These are phyloP conservation scores for Boleophthalmus pectinirostris DNA, from an alignment of 2,113 vertebrate genomes.

Conservation along the genomic window DNA sequence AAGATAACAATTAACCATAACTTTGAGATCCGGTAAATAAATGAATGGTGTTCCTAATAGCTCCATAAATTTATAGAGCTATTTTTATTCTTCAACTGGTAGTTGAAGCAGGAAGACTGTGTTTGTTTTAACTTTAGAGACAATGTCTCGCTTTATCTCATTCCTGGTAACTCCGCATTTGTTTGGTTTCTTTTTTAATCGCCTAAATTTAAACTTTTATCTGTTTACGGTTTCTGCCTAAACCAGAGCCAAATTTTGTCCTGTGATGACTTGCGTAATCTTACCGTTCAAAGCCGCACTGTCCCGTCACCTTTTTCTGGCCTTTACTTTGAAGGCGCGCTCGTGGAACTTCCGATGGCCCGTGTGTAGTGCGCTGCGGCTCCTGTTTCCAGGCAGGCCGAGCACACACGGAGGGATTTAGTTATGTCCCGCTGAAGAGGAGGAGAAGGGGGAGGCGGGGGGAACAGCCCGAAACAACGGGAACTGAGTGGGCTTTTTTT, in stretches of 20 bases:
- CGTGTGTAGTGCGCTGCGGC: constrained; percentile 24
- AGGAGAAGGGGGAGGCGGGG: constrained; percentile 34
- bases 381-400: constrained; percentile 50
- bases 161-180: not conserved
- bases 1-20: constrained; percentile 18
- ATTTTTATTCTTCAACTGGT: no score
- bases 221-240: not conserved
- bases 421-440: constrained; percentile 42
- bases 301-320: not conserved
- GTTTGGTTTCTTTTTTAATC: no score
- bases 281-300: not conserved
- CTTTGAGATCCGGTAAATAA: not conserved
- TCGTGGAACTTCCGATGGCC: constrained; percentile 27
- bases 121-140: not conserved
- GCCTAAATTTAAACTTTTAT: no score
- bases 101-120: not conserved
- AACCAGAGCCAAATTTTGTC: not conserved
- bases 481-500: constrained; percentile 35
- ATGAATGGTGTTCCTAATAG: not conserved
- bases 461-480: constrained; percentile 63
- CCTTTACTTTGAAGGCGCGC: constrained; percentile 51
- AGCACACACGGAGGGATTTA: constrained; percentile 56
- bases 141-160: not conserved
- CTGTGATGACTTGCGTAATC: not conserved
- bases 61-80: no score